Percentiles rank a stretch among this genome's conserved stretches.
Conservation (phyloP, 2,797 vertebrate species). For the Pelochelys cantorii region DNA sequence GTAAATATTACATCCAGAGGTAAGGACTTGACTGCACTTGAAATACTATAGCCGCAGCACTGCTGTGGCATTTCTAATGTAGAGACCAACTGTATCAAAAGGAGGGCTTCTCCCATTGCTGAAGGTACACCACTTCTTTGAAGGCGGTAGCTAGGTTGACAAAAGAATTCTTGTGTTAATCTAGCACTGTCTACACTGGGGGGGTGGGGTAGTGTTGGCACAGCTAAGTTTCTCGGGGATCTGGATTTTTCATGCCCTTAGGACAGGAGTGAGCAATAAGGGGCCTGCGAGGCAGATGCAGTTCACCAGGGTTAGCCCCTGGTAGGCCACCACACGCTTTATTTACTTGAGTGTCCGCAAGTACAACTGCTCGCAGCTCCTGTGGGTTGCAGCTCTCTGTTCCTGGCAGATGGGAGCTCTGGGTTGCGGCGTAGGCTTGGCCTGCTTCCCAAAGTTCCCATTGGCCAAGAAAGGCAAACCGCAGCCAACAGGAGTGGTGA, state of each 20-base stretch:
- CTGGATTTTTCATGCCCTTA: not conserved
- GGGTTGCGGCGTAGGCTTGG: too few species aligned
- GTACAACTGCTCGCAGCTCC: too few species aligned
- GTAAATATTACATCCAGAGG: not conserved
- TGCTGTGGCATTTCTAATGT: not conserved
- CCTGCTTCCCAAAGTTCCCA: too few species aligned
- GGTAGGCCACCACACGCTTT: too few species aligned
- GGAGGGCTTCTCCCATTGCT: not conserved
- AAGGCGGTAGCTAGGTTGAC: not conserved
- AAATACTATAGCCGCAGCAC: not conserved
- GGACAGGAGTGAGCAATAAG: not conserved
- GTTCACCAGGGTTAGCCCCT: too few species aligned
- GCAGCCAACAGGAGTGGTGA: too few species aligned
- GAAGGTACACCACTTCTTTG: not conserved
- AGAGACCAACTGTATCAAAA: not conserved
- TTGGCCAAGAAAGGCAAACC: too few species aligned
- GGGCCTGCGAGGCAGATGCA: too few species aligned
- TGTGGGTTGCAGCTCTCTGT: too few species aligned
- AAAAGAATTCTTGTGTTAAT: not conserved
- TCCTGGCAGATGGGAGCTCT: too few species aligned
- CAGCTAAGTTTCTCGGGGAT: not conserved
- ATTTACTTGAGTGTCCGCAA: too few species aligned
- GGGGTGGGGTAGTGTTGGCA: not conserved
- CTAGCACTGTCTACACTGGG: not conserved
- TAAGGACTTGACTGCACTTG: not conserved